These are phyloP conservation scores for Mesembrinibis cayennensis DNA, from an alignment of 2,113 vertebrate species.

Conservation along the genomic window DNA sequence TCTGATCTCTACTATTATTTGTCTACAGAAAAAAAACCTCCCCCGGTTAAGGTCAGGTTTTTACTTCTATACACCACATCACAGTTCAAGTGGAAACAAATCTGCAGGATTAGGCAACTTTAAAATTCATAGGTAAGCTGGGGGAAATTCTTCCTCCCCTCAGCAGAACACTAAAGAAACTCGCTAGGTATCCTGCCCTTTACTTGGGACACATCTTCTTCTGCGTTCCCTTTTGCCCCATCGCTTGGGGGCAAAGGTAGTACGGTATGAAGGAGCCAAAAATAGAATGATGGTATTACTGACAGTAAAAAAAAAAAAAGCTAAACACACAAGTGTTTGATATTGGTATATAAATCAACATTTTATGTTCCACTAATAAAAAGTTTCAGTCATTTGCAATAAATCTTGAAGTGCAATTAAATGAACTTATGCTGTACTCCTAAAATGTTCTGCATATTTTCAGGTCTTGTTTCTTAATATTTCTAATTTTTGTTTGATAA, in stretches of 20 bases:
- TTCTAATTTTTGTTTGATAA: not conserved
- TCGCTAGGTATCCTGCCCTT: not conserved
- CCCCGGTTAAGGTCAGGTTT: not conserved
- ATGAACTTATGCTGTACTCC: not conserved
- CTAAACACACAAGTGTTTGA: not conserved
- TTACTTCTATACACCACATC: accelerated
- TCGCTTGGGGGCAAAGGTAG: accelerated
- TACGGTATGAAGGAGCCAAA: not conserved
- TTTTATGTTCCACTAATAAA: not conserved
- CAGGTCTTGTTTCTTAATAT: not conserved
- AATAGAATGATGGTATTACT: accelerated
- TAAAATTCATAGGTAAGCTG: not conserved
- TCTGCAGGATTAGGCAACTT: not conserved
- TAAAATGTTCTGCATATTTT: not conserved
- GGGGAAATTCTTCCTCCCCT: not conserved
- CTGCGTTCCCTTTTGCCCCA: not conserved
- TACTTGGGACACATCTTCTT: not conserved
- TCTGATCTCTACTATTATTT: too few species aligned
- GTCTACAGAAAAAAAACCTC: not conserved
- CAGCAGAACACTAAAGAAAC: not conserved
- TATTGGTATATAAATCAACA: not conserved
- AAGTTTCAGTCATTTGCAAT: not conserved
- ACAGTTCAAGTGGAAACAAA: not conserved
- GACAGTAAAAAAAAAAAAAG: not conserved
- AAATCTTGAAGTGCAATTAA: not conserved